phyloP scores from a whole-genome alignment of 1,140 invertebrate genomes.

The Pseudomyrmex cubaensis region DNA sequence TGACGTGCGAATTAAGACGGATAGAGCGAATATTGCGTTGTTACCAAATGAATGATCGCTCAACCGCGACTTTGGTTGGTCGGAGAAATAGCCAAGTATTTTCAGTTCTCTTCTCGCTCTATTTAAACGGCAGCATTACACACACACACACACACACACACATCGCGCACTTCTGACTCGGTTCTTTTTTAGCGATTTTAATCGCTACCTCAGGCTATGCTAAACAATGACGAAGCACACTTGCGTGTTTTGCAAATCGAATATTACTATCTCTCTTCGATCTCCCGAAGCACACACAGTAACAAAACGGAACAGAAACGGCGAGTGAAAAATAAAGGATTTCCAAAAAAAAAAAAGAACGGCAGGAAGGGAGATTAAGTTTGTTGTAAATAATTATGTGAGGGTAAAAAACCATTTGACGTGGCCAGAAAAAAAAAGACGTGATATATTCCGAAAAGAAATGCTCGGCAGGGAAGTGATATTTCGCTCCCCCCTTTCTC shows the following conservation, averaged over 20 bases:
- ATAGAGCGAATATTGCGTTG: constrained; percentile 7
- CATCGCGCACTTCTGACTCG: not conserved
- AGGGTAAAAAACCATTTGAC: no score
- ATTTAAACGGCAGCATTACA: constrained; percentile 24
- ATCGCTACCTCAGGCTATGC: not conserved
- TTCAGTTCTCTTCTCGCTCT: constrained; percentile 38
- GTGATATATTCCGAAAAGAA: no score
- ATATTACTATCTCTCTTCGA: not conserved
- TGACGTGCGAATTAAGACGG: constrained; percentile 34
- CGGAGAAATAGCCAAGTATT: constrained; percentile 46
- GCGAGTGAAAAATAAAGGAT: no score
- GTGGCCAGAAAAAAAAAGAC: no score
- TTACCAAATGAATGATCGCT: constrained; percentile 48
- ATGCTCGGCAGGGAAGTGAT: not conserved
- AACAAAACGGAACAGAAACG: no score
- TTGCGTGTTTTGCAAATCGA: not conserved
- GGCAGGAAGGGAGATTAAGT: no score
- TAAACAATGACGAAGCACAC: not conserved
- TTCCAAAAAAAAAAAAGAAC: no score
- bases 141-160: no score
- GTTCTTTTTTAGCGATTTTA: not conserved
- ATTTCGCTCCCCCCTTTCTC: not conserved
- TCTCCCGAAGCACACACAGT: not conserved
- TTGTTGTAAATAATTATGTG: no score
- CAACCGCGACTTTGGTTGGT: constrained; percentile 2